phyloP scores from a whole-genome alignment of 2,888 invertebrate species.

The Eilema sororculum region DNA sequence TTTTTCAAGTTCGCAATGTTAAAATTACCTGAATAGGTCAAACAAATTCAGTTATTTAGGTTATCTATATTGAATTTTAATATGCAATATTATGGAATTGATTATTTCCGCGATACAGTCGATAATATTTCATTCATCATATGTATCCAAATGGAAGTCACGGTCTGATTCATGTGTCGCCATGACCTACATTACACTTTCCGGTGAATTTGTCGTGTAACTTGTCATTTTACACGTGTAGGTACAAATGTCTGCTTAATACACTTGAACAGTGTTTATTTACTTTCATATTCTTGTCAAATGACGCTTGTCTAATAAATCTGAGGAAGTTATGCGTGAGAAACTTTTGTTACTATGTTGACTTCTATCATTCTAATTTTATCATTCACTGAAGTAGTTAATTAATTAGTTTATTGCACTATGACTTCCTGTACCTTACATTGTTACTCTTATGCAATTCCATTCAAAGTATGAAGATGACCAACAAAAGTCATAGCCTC shows the following conservation, averaged over 20 bases:
- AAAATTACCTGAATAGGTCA: not conserved
- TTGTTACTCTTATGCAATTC: slow-evolving; percentile 29
- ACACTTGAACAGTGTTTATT: slow-evolving; percentile 19
- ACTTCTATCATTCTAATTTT: slow-evolving; percentile 14
- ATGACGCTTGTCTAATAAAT: not conserved
- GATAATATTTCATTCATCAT: slow-evolving; percentile 8
- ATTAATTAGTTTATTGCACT: slow-evolving; percentile 33
- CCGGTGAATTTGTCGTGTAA: not conserved
- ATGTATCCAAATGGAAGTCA: not conserved
- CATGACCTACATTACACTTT: slow-evolving; percentile 13
- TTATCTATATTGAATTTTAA: slow-evolving; percentile 2
- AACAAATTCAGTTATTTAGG: not conserved
- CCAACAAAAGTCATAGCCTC: not conserved
- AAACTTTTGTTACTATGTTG: slow-evolving; percentile 30
- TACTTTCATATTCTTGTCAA: not conserved
- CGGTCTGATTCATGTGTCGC: slow-evolving; percentile 13
- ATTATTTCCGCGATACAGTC: not conserved
- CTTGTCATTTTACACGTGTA: not conserved
- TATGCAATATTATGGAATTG: not conserved
- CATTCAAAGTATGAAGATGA: slow-evolving; percentile 27
- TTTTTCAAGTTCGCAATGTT: not conserved
- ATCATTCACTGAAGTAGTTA: slow-evolving; percentile 16
- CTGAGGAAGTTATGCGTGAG: slow-evolving; percentile 10
- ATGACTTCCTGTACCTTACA: slow-evolving; percentile 11
- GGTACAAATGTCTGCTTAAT: not conserved